phyloP scores from a whole-genome alignment of 2,888 invertebrate species.

The Ochropacha duplaris region DNA sequence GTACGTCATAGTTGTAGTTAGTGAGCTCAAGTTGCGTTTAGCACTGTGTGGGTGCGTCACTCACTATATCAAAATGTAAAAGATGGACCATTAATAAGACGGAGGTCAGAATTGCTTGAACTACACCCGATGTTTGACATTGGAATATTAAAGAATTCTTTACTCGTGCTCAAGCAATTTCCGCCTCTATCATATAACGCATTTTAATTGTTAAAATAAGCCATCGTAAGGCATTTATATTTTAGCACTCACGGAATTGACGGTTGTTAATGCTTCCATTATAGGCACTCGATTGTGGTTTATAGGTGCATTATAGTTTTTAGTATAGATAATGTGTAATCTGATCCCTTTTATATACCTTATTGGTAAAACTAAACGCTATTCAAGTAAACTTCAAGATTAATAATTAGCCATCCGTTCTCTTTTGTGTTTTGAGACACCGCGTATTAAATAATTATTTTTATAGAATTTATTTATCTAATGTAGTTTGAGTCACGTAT shows the following conservation, averaged over 20 bases:
- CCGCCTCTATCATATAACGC: conserved; percentile 49
- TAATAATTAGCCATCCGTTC: background rate
- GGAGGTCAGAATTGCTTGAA: conserved; percentile 54
- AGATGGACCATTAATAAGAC: conserved; percentile 73
- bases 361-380: background rate
- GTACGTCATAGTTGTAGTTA: conserved; percentile 23
- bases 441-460: background rate
- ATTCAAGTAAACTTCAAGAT: background rate
- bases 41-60: conserved; percentile 63
- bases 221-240: conserved; percentile 42
- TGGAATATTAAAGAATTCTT: conserved; percentile 16
- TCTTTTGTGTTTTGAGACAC: background rate
- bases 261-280: conserved; percentile 76
- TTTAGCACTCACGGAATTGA: conserved; percentile 81
- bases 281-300: conserved; percentile 46
- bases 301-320: conserved; percentile 47
- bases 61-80: conserved; percentile 77
- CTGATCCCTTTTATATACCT: background rate
- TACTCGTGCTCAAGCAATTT: conserved; percentile 49
- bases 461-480: background rate
- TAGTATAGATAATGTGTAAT: conserved; percentile 12
- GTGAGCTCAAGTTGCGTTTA: conserved; percentile 66
- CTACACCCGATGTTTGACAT: conserved; percentile 8
- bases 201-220: conserved; percentile 64
- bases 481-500: background rate